A percentile compares a stretch with the other conserved stretches of the same genome.
Conservation (phyloP, 2,113 vertebrate species). For the Dromiciops gliroides region DNA sequence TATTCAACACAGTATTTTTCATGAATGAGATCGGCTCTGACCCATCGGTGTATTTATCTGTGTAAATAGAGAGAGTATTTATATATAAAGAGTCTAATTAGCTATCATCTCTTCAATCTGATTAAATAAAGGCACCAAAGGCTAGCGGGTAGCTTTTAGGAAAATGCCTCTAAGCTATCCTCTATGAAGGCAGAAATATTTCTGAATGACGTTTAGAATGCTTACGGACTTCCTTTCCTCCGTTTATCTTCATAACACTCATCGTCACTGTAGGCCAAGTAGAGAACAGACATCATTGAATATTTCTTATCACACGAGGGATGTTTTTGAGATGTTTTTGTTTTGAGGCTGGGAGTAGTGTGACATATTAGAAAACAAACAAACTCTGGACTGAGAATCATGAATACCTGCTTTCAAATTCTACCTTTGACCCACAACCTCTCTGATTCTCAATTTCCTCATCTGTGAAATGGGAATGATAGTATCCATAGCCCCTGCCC, state of each 20-base stretch:
- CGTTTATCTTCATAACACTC: background rate
- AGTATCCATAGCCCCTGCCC: background rate
- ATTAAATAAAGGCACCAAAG: conserved; percentile 69
- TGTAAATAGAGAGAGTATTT: conserved; percentile 65
- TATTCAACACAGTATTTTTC: conserved; percentile 69
- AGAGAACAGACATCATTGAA: background rate
- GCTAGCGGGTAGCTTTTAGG: conserved; percentile 47
- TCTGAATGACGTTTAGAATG: conserved; percentile 26
- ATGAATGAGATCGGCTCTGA: conserved; percentile 74
- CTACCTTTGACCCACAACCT: background rate
- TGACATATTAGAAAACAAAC: background rate
- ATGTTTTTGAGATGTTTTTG: too few relatives aligned
- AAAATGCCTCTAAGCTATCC: conserved; percentile 35
- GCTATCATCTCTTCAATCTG: conserved; percentile 73
- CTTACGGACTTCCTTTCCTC: background rate
- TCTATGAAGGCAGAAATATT: conserved; percentile 38
- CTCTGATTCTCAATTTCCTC: conserved; percentile 4
- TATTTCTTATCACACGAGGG: background rate
- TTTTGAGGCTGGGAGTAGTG: background rate
- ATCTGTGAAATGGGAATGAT: background rate
- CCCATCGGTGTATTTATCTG: conserved; percentile 65
- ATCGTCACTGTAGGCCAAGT: background rate
- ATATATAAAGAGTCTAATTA: conserved; percentile 76
- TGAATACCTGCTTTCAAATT: background rate
- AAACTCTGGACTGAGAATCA: background rate